Evolutionary conservation across 1,140 invertebrate genomes (phyloP).

Genomic region (Schlechtendalia chinensis): DNA sequence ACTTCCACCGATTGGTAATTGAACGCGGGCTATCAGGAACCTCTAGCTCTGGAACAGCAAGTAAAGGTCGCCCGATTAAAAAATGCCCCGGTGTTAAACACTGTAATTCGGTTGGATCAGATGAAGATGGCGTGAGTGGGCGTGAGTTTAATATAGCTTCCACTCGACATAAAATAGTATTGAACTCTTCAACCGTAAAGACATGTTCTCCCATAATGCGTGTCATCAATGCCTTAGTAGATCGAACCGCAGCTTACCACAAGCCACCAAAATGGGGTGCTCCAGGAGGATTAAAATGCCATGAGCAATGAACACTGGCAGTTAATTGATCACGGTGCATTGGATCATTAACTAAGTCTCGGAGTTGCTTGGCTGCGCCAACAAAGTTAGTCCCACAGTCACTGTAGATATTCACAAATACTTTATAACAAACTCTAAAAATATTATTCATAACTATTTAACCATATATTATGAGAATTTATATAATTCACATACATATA

Average conservation of each 20-base stretch:
- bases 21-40: background rate
- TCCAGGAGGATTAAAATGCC: slow-evolving; percentile 54
- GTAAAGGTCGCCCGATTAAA: background rate
- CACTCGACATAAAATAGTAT: slow-evolving; percentile 52
- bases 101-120: background rate
- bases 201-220: slow-evolving; percentile 52
- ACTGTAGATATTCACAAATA: no score
- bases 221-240: slow-evolving; percentile 52
- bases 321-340: no score
- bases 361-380: no score
- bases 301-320: background rate
- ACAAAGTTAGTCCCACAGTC: no score
- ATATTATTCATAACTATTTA: no score
- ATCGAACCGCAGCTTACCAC: slow-evolving; percentile 56
- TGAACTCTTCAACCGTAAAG: slow-evolving; percentile 54
- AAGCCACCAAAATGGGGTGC: slow-evolving; percentile 55
- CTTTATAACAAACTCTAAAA: no score
- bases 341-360: no score
- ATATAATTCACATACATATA: no score
- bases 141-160: slow-evolving; percentile 55
- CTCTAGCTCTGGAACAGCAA: background rate
- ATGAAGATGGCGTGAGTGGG: slow-evolving; percentile 55
- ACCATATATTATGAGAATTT: no score
- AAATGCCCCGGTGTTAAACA: background rate
- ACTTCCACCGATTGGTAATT: background rate